Evolutionary conservation across 2,113 vertebrate species (phyloP), one percentile per base, ranked within the genome.

Genomic region (Triplophysa dalaica): DNA sequence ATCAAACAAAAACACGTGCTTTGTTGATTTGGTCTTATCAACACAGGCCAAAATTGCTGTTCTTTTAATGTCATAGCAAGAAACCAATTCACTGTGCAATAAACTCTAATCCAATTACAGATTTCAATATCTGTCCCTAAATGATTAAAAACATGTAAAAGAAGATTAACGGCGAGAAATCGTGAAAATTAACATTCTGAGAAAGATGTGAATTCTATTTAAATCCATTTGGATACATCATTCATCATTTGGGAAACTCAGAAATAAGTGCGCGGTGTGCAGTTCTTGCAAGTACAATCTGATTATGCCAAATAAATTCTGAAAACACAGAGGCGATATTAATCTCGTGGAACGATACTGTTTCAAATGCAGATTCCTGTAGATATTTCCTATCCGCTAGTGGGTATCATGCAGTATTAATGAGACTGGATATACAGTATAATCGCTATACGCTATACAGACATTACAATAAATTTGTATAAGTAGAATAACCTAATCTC

Each of bases 261-360:
- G 61, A 80, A 61, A 78, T 50, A 62, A 26, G 76, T 54, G 78
- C 54, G n/a, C 60, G 26, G 21, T 83, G 83, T 78, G 81, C 81
- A 76, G n/a, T 85, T 85, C 70, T 83, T 75, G 62, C 74, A 38
- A 22, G 70, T 61, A 72, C 78, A 87, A 82, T 86, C 82, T 84
- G 79, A 86, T 86, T 86, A 85, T 78, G 81, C 38, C 83, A 75
- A 85, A 87, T 81, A 85, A 82, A 85, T 83, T 82, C 83, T 61
- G 83, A 81, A 85, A 85, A 87, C 82, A 85, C 83, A 56, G 83
- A 82, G 82, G 78, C 85, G 61, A 81, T 87, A 83, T 85, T 87
- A 85, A 87, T 87, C 83, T 87, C 74, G 70, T 45, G 73, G 79
- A 85, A 81, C 65, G 68, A 79, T 76, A 62, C 60, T 17, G 83